phyloP scores from a whole-genome alignment of 2,888 invertebrate genomes.

The Platerodrilus igneus region DNA sequence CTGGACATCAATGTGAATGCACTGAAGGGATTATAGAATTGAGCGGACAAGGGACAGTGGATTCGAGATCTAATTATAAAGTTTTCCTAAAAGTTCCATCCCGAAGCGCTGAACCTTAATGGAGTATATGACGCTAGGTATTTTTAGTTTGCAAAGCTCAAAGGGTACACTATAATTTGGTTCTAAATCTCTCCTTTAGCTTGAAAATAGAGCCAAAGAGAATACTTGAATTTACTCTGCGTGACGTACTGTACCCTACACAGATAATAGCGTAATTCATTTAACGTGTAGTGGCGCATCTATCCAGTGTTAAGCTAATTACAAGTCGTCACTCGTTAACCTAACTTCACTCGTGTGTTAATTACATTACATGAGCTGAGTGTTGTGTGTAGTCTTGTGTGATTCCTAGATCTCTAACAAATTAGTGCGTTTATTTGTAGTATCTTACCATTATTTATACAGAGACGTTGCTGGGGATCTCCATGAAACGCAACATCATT shows the following conservation, averaged over 20 bases:
- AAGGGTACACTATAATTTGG: constrained; percentile 14
- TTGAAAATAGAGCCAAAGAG: constrained; percentile 11
- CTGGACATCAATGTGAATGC: constrained; percentile 22
- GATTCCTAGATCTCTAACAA: constrained; percentile 15
- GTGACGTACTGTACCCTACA: no score
- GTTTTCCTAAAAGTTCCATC: constrained; percentile 30
- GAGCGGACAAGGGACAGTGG: constrained; percentile 28
- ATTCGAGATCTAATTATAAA: constrained; percentile 40
- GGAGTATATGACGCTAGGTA: constrained; percentile 19
- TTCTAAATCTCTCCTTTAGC: constrained; percentile 19
- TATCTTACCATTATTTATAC: constrained; percentile 43
- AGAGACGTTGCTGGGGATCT: constrained; percentile 41
- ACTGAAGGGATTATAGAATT: constrained; percentile 24
- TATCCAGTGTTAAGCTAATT: constrained; percentile 46
- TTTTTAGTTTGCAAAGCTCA: constrained; percentile 18
- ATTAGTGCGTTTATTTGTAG: constrained; percentile 20
- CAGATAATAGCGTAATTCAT: constrained; percentile 33
- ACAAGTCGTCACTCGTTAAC: constrained; percentile 47
- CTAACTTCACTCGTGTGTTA: constrained; percentile 39
- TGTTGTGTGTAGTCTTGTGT: constrained; percentile 18
- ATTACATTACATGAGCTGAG: constrained; percentile 32
- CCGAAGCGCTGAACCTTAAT: constrained; percentile 23
- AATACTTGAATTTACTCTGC: constrained; percentile 21
- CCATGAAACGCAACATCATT: constrained; percentile 42
- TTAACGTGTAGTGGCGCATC: constrained; percentile 41